These are phyloP conservation scores for Argopecten irradians DNA, from an alignment of 1,140 invertebrate genomes.

Conservation along the genomic window DNA sequence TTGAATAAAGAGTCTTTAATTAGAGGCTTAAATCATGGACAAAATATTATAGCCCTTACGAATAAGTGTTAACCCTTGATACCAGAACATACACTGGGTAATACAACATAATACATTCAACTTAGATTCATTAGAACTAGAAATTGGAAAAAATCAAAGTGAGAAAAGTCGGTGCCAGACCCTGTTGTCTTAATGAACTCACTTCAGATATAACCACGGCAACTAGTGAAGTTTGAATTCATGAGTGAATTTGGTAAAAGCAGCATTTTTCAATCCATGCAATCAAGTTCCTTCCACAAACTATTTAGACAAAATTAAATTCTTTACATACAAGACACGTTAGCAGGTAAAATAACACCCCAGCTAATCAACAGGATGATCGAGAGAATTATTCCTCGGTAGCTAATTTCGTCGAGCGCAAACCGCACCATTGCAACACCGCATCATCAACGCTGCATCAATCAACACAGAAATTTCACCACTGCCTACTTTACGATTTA, in stretches of 20 bases:
- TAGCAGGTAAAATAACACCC: background rate
- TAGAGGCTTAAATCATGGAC: too few relatives aligned
- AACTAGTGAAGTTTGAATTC: background rate
- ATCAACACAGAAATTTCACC: background rate
- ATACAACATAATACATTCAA: too few relatives aligned
- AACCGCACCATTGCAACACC: background rate
- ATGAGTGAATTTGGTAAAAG: background rate
- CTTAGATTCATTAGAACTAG: too few relatives aligned
- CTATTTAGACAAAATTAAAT: background rate
- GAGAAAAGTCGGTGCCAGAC: too few relatives aligned
- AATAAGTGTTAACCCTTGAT: too few relatives aligned
- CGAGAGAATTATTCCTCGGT: background rate
- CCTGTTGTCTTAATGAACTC: background rate
- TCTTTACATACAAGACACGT: background rate
- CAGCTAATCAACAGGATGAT: background rate
- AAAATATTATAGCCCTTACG: too few relatives aligned
- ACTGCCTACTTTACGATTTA: slow-evolving; percentile 5
- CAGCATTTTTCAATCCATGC: background rate
- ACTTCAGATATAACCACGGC: background rate
- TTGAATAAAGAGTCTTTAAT: too few relatives aligned
- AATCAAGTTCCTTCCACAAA: background rate
- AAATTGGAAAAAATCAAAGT: too few relatives aligned
- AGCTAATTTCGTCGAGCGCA: background rate
- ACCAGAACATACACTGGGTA: too few relatives aligned
- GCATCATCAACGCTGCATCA: background rate